Conservation (phyloP, 2,888 invertebrate genomes). For the Lysandra coridon region DNA sequence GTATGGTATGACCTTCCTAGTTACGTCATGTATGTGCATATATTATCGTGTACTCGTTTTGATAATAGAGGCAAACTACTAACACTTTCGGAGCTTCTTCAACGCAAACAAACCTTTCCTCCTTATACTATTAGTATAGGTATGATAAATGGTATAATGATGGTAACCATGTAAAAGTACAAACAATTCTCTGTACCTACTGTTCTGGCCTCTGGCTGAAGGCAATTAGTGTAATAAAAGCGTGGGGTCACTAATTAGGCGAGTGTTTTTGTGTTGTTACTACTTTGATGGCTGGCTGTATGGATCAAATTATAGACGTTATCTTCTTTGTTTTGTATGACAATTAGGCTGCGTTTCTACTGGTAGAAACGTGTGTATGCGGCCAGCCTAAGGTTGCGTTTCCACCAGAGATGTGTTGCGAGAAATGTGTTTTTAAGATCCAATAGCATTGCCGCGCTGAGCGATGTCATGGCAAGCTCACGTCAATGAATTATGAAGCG, state of each 20-base stretch:
- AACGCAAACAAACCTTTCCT: background rate
- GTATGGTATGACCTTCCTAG: no score
- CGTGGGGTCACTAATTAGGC: slow-evolving; percentile 24
- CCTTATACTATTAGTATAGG: background rate
- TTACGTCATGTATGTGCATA: background rate
- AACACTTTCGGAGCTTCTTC: background rate
- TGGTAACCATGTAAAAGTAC: background rate
- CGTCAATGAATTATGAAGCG: no score
- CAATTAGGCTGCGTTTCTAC: background rate
- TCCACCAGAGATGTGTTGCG: no score
- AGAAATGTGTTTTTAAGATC: no score
- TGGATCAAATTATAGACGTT: background rate
- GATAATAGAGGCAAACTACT: background rate
- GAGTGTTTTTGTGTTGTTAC: slow-evolving; percentile 20
- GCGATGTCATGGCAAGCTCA: no score
- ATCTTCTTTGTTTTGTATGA: background rate
- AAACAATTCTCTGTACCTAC: slow-evolving; percentile 14
- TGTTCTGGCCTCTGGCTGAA: slow-evolving; percentile 11
- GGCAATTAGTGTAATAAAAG: slow-evolving; percentile 21
- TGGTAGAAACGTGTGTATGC: no score
- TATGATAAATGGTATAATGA: slow-evolving; percentile 7
- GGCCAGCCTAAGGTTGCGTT: no score
- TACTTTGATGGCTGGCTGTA: background rate
- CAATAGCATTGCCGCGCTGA: no score
- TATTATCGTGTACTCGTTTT: background rate